Evolutionary conservation across 1,140 invertebrate genomes (phyloP).

Genomic region (Calosoma granatense): DNA sequence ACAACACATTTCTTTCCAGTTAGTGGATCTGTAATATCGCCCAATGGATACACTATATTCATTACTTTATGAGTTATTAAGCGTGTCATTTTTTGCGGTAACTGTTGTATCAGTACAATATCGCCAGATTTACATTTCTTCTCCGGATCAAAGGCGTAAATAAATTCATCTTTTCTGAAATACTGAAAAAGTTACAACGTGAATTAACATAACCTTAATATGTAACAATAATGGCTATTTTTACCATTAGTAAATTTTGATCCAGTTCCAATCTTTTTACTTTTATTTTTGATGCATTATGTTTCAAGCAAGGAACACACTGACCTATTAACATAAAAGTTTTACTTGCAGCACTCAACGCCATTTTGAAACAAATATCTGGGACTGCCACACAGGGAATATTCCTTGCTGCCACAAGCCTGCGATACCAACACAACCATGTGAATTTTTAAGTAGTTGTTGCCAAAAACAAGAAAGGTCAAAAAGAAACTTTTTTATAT

Average conservation of each 20-base stretch:
- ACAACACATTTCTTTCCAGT: constrained; percentile 68
- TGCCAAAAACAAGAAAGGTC: too few relatives aligned
- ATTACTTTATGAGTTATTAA: constrained; percentile 69
- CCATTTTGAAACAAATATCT: too few relatives aligned
- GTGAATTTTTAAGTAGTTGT: too few relatives aligned
- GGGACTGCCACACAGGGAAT: too few relatives aligned
- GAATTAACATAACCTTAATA: constrained; percentile 17
- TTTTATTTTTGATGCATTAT: constrained; percentile 64
- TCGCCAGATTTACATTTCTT: constrained; percentile 71
- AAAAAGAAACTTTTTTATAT: too few relatives aligned
- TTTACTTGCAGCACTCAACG: constrained; percentile 24
- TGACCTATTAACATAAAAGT: constrained; percentile 47
- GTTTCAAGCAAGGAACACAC: constrained; percentile 60
- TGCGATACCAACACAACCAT: too few relatives aligned
- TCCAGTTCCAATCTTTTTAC: constrained; percentile 60
- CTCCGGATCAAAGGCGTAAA: constrained; percentile 66
- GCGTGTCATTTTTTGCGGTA: constrained; percentile 60
- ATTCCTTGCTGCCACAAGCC: too few relatives aligned
- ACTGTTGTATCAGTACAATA: constrained; percentile 62
- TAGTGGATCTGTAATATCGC: constrained; percentile 73
- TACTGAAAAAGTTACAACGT: constrained; percentile 49
- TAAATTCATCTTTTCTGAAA: constrained; percentile 57
- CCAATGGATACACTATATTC: constrained; percentile 68
- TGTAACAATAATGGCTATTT: too few relatives aligned
- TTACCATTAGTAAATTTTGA: constrained; percentile 55